These are phyloP conservation scores for Imbricaverruca yamaguchii DNA, from an alignment of 2,888 invertebrate genomes.

Conservation along the genomic window DNA sequence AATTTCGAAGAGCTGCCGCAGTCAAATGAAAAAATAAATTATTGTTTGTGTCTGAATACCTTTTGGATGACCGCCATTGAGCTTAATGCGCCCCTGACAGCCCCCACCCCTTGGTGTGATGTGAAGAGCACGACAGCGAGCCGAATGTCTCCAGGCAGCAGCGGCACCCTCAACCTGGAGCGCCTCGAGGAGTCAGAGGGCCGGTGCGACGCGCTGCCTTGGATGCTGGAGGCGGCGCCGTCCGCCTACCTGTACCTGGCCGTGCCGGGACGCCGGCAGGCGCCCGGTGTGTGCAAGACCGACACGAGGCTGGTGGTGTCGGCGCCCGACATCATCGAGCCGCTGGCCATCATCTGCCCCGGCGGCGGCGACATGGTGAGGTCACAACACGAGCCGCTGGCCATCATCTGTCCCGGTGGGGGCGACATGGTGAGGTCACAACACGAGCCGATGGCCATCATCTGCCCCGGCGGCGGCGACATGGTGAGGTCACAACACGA, in stretches of 20 bases:
- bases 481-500: background rate
- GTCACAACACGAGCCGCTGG: background rate
- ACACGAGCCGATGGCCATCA: background rate
- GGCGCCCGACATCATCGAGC: conserved; percentile 56
- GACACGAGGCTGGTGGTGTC: conserved; percentile 64
- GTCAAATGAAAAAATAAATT: too few species aligned
- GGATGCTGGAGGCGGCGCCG: conserved; percentile 65
- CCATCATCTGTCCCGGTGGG: background rate
- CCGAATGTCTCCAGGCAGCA: conserved; percentile 8
- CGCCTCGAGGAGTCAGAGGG: background rate
- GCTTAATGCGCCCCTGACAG: too few species aligned
- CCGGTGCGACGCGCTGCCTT: conserved; percentile 61
- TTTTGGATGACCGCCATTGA: too few species aligned
- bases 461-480: background rate
- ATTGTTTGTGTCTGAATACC: too few species aligned
- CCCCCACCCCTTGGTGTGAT: too few species aligned
- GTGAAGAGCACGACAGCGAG: too few species aligned
- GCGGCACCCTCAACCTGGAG: conserved; percentile 44
- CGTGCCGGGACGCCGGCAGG: conserved; percentile 56
- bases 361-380: conserved; percentile 6
- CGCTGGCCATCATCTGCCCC: conserved; percentile 40
- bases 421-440: background rate
- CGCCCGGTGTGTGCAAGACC: conserved; percentile 53
- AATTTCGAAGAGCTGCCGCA: too few species aligned
- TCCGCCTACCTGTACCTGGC: conserved; percentile 61